Base-by-base conservation (phyloP, 2,113 vertebrate genomes). In the Notothenia coriiceps region DNA sequence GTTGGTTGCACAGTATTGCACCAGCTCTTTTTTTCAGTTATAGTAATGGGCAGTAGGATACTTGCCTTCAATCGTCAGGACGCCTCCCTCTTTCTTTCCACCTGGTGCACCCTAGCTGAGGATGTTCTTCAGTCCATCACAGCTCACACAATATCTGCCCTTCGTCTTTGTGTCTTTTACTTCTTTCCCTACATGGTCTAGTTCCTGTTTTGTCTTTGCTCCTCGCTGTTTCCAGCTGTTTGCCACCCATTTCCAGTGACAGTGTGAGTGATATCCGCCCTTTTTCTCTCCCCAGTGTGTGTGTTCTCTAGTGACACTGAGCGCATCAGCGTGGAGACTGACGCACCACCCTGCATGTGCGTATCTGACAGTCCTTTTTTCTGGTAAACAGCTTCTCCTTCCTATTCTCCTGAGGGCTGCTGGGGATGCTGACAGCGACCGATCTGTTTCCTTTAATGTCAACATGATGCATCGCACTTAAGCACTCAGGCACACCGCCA, bases 91-190 rank as follows among this genome's bases (percentile, higher is more conserved):
- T 71, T 68, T 46, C 11, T 65, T 25, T 66, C 70, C 29, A 52
- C 51, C 59, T 40, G 13, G 18, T 54, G 29, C 17, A n/a, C 17
- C 29, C 29, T 25, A 49, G 56, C 66, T 47, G 22, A 69, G 59
- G 59, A 25, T 74, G 13, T 62, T 50, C 54, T 64, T 50, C 29
- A 62, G 57, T 52, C 22, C 20, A 70, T 73, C 73, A 70, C 11
- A 35, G 33, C 64, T 29, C 20, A 9, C 49, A 47, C 67, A 59
- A 47, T n/a, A 54, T 56, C 40, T 49, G 95, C 73, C 91, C 93
- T 73, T 93, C 5, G 13, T 43, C 95, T 77, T 91, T 94, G 52
- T 92, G 5, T 94, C 0, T 94, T 96, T 80, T 94, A 93, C 74
- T 93, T 60, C 22, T 46, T 40, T 72, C 29, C 29, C 57, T 20